Conservation (phyloP, 2,797 vertebrate genomes). For the Aldrovandia affinis region DNA sequence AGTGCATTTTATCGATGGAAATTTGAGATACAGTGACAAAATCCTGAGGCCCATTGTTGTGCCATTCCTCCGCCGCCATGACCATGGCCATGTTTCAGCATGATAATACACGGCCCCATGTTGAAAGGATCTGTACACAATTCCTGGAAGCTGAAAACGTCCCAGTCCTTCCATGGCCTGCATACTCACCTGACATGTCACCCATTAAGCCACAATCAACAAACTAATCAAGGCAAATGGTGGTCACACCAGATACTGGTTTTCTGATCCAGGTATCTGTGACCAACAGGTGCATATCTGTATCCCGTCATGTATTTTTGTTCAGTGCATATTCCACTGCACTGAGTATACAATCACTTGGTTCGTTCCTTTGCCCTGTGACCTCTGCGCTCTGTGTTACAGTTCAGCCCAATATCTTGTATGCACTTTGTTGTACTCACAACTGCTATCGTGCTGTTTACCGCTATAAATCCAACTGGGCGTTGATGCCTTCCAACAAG, state of each 20-base stretch:
- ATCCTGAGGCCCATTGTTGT: constrained; percentile 21
- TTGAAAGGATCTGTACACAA: constrained; percentile 28
- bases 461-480: neutral
- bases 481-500: neutral
- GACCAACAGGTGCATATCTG: too few species aligned
- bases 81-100: constrained; percentile 28
- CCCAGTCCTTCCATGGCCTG: constrained; percentile 37
- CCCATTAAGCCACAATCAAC: too few species aligned
- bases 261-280: too few species aligned
- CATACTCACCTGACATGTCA: constrained; percentile 36
- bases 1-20: constrained; percentile 26
- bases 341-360: too few species aligned
- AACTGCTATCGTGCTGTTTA: neutral
- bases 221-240: too few species aligned
- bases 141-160: constrained; percentile 33
- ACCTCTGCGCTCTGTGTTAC: neutral
- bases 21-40: constrained; percentile 24
- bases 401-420: neutral
- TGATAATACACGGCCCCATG: constrained; percentile 19
- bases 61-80: constrained; percentile 23
- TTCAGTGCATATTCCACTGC: too few species aligned
- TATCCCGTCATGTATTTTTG: too few species aligned
- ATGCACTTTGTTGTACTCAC: neutral
- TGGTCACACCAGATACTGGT: too few species aligned
- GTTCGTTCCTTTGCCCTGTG: neutral